These are phyloP conservation scores for Colaptes auratus DNA, from an alignment of 2,113 vertebrate species.

Conservation along the genomic window DNA sequence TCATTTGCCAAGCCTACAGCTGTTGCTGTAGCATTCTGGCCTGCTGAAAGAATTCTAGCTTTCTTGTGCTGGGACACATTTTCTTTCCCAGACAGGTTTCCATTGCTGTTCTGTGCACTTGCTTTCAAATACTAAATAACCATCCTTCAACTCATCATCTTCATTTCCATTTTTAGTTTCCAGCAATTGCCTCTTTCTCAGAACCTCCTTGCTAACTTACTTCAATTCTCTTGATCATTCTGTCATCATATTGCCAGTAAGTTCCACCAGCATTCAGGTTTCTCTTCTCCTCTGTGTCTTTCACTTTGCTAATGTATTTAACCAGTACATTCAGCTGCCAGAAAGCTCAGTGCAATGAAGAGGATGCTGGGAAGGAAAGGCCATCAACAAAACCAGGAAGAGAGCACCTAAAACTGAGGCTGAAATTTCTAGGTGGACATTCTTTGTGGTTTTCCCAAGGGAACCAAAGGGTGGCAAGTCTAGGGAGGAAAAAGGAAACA, in stretches of 20 bases:
- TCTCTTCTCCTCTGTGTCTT: neutral
- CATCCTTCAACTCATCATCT: neutral
- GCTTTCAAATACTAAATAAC: neutral
- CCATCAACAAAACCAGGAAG: neutral
- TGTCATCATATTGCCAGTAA: neutral
- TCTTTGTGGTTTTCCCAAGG: slow-evolving; percentile 1
- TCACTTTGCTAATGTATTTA: neutral
- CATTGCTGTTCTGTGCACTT: neutral
- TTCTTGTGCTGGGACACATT: accelerated
- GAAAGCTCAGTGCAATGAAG: slow-evolving; percentile 14
- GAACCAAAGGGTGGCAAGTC: slow-evolving; percentile 13
- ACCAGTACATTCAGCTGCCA: neutral
- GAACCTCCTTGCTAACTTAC: neutral
- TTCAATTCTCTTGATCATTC: neutral
- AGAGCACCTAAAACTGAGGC: neutral
- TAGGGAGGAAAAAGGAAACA: slow-evolving; percentile 14
- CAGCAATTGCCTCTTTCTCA: neutral
- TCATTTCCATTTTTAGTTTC: neutral
- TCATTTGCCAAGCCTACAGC: neutral
- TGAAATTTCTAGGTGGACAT: slow-evolving; percentile 40
- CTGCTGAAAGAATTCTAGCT: neutral
- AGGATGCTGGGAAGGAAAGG: slow-evolving; percentile 37
- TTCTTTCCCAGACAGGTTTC: neutral
- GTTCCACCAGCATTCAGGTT: neutral
- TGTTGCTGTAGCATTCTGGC: neutral